Evolutionary conservation across 2,113 vertebrate genomes (phyloP).

Genomic region (Rhinolophus ferrumequinum): DNA sequence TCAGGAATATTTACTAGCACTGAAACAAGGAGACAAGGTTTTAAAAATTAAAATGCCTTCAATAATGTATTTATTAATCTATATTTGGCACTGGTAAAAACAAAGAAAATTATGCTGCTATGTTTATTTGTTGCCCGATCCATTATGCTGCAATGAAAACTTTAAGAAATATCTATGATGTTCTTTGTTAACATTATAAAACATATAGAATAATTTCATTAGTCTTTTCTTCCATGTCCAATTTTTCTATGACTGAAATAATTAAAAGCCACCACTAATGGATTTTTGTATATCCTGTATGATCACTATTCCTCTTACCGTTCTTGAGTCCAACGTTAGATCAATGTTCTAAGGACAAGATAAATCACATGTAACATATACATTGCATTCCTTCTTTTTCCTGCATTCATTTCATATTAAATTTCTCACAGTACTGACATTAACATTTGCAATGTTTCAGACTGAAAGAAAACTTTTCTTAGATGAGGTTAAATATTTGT

Average conservation of each 20-base stretch:
- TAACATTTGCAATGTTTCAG: background rate
- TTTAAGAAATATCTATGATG: conserved; percentile 69
- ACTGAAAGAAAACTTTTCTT: conserved; percentile 9
- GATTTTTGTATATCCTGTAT: background rate
- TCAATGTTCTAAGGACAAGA: conserved; percentile 49
- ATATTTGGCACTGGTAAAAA: conserved; percentile 74
- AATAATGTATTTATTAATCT: conserved; percentile 81
- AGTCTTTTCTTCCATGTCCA: background rate
- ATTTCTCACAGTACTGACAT: background rate
- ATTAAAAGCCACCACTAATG: conserved; percentile 4
- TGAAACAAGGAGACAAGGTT: conserved; percentile 75
- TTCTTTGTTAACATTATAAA: conserved; percentile 75
- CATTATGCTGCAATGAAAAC: conserved; percentile 75
- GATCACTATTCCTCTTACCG: background rate
- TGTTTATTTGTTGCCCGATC: conserved; percentile 63
- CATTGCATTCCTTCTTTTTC: background rate
- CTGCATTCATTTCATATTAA: background rate
- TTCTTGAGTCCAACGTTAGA: conserved; percentile 28
- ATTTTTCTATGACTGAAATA: conserved; percentile 64
- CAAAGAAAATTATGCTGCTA: conserved; percentile 68
- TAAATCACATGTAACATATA: background rate
- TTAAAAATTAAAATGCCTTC: conserved; percentile 84
- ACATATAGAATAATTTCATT: conserved; percentile 65
- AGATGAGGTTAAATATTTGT: conserved; percentile 38
- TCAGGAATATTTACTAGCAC: conserved; percentile 83